A percentile compares a stretch with the other conserved stretches of the same genome.
These are phyloP conservation scores for Echinarachnius parma DNA, from an alignment of 53 echinoderm and acorn worm genomes.

Conservation along the genomic window DNA sequence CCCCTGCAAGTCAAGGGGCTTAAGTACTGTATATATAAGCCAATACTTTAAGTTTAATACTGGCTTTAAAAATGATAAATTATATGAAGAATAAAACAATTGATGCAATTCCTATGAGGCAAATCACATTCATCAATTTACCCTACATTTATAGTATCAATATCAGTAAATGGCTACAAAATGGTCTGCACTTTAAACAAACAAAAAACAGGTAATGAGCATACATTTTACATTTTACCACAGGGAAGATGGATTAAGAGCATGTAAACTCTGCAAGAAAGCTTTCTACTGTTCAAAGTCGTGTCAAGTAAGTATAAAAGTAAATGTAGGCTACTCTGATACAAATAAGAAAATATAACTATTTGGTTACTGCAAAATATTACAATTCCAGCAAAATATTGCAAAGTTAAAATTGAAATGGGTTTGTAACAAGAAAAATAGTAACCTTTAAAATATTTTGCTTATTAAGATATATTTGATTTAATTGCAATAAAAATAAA, in stretches of 20 bases:
- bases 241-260: conserved; percentile 34
- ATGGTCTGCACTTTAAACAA: not conserved
- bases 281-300: conserved; percentile 51
- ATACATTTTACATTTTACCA: not conserved
- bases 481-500: too few relatives aligned
- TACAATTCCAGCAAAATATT: not conserved
- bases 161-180: not conserved
- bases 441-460: too few relatives aligned
- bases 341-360: too few relatives aligned
- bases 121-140: too few relatives aligned
- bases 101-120: too few relatives aligned
- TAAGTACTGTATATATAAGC: too few relatives aligned
- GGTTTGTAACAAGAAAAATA: not conserved
- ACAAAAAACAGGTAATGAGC: too few relatives aligned
- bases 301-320: conserved; percentile 60
- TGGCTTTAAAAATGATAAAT: not conserved
- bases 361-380: not conserved
- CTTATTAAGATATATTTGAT: too few relatives aligned
- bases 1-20: too few relatives aligned
- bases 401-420: not conserved
- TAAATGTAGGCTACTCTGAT: too few relatives aligned
- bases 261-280: conserved; percentile 45
- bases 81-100: not conserved
- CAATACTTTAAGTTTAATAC: too few relatives aligned
- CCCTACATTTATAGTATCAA: too few relatives aligned